Conservation (phyloP, 2,797 vertebrate species). For the Sebastes paucispinis region DNA sequence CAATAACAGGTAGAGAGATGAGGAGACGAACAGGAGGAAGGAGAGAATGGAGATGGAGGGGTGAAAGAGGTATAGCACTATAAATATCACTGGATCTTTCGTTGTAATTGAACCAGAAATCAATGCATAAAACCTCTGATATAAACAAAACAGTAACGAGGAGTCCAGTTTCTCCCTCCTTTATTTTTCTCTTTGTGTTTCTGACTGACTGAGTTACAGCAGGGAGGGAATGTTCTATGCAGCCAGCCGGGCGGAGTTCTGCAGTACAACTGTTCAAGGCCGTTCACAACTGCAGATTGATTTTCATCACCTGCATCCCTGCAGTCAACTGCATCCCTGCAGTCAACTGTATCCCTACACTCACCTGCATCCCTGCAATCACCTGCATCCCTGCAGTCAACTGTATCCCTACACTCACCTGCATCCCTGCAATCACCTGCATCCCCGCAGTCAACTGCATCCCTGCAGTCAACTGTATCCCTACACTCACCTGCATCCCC, state of each 20-base stretch:
- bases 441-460: rapidly evolving
- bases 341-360: too few species aligned
- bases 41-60: background rate
- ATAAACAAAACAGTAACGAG: background rate
- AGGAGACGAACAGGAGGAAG: background rate
- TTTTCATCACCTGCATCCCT: background rate
- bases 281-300: too few species aligned
- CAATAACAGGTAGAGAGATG: background rate
- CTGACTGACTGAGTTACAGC: background rate
- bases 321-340: background rate
- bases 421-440: too few species aligned
- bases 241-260: background rate
- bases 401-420: too few species aligned
- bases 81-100: background rate
- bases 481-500: rapidly evolving
- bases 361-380: too few species aligned
- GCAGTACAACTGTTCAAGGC: background rate
- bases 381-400: too few species aligned
- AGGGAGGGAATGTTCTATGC: constrained; percentile 16
- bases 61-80: background rate
- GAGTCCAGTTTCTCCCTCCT: background rate
- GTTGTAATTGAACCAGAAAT: background rate
- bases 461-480: too few species aligned
- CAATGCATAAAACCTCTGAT: background rate
- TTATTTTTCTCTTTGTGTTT: background rate